phyloP scores from a whole-genome alignment of 2,888 invertebrate genomes.

The Beris morrisii region DNA sequence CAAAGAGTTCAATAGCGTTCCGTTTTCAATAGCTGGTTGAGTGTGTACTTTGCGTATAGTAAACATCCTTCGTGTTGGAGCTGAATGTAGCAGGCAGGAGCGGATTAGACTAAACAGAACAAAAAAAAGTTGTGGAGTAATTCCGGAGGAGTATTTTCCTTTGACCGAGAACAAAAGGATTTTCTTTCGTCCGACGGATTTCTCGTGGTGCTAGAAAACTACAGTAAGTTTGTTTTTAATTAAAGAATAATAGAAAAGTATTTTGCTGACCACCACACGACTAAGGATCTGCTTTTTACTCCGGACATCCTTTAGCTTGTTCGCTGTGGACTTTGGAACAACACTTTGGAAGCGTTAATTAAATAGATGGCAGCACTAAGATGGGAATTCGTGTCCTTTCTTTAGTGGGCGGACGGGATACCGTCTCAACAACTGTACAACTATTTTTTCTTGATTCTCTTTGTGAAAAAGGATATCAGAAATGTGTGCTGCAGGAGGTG shows the following conservation, averaged over 20 bases:
- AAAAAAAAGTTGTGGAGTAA: background rate
- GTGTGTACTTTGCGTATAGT: no score
- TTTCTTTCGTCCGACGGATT: conserved; percentile 12
- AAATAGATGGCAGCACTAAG: conserved; percentile 7
- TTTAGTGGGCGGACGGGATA: no score
- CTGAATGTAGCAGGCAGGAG: no score
- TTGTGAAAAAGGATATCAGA: no score
- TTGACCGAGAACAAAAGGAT: conserved; percentile 26
- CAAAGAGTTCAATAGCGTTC: no score
- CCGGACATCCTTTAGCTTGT: conserved; percentile 2
- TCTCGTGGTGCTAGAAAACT: background rate
- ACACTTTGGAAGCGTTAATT: conserved; percentile 23
- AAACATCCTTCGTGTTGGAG: no score
- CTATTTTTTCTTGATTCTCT: no score
- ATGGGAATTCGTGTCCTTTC: no score
- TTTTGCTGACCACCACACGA: conserved; percentile 10
- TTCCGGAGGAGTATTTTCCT: conserved; percentile 8
- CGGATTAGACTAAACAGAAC: no score
- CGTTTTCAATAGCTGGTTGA: no score
- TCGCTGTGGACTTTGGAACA: conserved; percentile 7
- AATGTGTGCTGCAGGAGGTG: no score
- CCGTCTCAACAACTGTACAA: no score
- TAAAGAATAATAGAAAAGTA: conserved; percentile 26
- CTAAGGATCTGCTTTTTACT: background rate
- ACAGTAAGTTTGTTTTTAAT: conserved; percentile 30